Conservation (phyloP, 2,888 invertebrate species). For the Icerya purchasi region DNA sequence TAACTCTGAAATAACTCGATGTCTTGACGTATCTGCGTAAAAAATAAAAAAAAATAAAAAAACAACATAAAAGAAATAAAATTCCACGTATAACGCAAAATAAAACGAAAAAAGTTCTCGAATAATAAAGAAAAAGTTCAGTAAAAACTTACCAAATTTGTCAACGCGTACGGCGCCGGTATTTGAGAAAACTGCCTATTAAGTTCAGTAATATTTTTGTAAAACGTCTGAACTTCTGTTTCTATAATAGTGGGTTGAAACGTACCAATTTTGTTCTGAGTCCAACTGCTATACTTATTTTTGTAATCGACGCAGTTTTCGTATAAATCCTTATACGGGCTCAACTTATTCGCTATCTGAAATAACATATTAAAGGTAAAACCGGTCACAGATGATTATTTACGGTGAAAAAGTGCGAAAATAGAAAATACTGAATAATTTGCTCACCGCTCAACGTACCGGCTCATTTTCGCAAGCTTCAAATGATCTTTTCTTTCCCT, state of each 20-base stretch:
- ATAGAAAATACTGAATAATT: too few species aligned
- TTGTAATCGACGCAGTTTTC: slow-evolving; percentile 74
- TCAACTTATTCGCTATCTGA: slow-evolving; percentile 43
- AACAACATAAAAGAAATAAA: too few species aligned
- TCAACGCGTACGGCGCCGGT: slow-evolving; percentile 51
- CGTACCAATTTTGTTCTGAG: slow-evolving; percentile 57
- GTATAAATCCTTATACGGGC: slow-evolving; percentile 68
- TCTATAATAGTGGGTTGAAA: slow-evolving; percentile 80
- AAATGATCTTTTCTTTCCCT: too few species aligned
- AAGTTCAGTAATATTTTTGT: slow-evolving; percentile 61
- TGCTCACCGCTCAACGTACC: too few species aligned
- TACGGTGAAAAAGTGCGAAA: too few species aligned
- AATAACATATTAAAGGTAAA: slow-evolving; percentile 8
- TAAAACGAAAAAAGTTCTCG: neutral
- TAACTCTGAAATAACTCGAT: slow-evolving; percentile 75
- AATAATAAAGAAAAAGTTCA: neutral
- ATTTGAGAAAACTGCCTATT: slow-evolving; percentile 65
- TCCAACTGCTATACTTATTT: slow-evolving; percentile 63
- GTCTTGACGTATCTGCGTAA: slow-evolving; percentile 32
- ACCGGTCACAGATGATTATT: neutral
- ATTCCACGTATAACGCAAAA: slow-evolving; percentile 16
- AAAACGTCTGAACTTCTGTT: slow-evolving; percentile 47
- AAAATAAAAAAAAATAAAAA: neutral
- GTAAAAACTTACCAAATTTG: slow-evolving; percentile 32
- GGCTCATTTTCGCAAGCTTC: too few species aligned